Evolutionary conservation across 2,113 vertebrate genomes (phyloP).

Genomic region (Prionailurus bengalensis): DNA sequence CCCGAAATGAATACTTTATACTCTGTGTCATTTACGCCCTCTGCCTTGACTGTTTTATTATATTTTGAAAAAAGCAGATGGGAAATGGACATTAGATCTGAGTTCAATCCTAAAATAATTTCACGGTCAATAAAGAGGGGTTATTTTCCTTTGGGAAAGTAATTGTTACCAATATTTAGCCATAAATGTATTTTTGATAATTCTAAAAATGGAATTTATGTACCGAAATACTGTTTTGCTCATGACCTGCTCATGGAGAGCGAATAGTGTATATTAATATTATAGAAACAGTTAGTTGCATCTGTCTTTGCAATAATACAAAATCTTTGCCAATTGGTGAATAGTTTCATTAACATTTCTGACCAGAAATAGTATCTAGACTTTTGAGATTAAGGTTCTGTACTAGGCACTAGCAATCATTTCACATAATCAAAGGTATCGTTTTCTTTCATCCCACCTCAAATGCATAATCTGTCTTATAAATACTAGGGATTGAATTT

Average conservation of each 20-base stretch:
- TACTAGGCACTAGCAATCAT: not conserved
- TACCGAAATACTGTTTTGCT: constrained; percentile 56
- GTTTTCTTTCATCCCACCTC: constrained; percentile 6
- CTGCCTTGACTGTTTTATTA: constrained; percentile 60
- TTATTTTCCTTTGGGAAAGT: constrained; percentile 65
- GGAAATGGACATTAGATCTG: constrained; percentile 65
- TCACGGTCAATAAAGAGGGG: constrained; percentile 64
- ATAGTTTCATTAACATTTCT: constrained; percentile 32
- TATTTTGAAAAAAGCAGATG: constrained; percentile 65
- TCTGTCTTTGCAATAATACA: not conserved
- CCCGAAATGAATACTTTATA: constrained; percentile 1
- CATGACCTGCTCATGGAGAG: not conserved
- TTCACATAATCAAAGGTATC: not conserved
- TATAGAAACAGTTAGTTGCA: not conserved
- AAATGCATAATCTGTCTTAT: not conserved
- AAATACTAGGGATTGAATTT: constrained; percentile 31
- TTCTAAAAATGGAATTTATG: constrained; percentile 66
- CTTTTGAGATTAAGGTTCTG: not conserved
- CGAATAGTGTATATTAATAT: constrained; percentile 30
- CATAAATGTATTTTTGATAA: constrained; percentile 65
- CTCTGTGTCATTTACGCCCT: not conserved
- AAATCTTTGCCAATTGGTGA: not conserved
- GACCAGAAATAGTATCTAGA: not conserved
- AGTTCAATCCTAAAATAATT: constrained; percentile 74
- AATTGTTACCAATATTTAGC: constrained; percentile 53